Percentiles rank a stretch among this genome's conserved stretches.
Evolutionary conservation across 2,888 invertebrate species (phyloP).

Genomic region (Parnassius orleans): DNA sequence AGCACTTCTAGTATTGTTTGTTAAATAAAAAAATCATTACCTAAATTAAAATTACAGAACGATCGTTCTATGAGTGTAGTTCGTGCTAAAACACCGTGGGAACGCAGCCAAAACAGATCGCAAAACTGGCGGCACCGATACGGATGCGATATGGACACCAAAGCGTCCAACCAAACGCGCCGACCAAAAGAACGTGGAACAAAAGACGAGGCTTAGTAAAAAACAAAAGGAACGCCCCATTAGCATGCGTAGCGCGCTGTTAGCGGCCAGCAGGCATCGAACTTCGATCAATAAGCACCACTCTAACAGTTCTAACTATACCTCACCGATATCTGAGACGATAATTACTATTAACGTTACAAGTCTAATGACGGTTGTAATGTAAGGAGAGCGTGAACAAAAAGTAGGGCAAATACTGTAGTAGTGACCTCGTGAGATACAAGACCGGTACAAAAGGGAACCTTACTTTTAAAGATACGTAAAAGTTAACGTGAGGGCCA

Average conservation of each 20-base stretch:
- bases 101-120: conserved; percentile 19
- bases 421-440: conserved; percentile 2
- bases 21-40: no score
- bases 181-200: conserved; percentile 26
- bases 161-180: conserved; percentile 12
- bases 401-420: conserved; percentile 16
- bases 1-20: no score
- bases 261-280: conserved; percentile 40
- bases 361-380: conserved; percentile 18
- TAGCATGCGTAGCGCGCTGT: conserved; percentile 47
- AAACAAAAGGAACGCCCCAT: conserved; percentile 36
- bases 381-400: conserved; percentile 9
- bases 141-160: conserved; percentile 2
- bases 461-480: no score
- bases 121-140: conserved; percentile 26
- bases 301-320: conserved; percentile 41
- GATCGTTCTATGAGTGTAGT: no score
- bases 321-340: conserved; percentile 20
- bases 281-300: conserved; percentile 45
- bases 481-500: no score
- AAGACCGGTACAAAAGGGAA: no score
- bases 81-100: conserved; percentile 16
- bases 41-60: no score
- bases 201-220: conserved; percentile 27
- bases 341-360: conserved; percentile 25